Percentiles rank a stretch among this genome's conserved stretches.
phyloP scores from a whole-genome alignment of 2,113 vertebrate genomes.

The Elachura formosa region DNA sequence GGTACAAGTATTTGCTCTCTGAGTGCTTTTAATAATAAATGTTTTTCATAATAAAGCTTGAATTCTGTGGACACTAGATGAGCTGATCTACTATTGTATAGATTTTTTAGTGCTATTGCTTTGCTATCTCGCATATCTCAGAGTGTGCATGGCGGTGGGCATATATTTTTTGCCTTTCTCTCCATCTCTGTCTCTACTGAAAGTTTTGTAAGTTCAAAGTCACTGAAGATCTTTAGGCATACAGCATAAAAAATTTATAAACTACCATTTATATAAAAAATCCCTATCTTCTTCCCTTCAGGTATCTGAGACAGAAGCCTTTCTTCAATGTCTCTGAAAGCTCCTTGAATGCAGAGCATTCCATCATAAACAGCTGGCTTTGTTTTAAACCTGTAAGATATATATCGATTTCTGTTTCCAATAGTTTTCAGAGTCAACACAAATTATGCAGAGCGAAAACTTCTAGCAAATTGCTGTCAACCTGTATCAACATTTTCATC shows the following conservation, averaged over 20 bases:
- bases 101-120: background rate
- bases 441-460: background rate
- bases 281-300: background rate
- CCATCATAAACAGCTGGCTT: background rate
- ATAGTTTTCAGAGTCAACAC: background rate
- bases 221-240: background rate
- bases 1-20: background rate
- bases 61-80: background rate
- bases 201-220: background rate
- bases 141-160: background rate
- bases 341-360: background rate
- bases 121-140: background rate
- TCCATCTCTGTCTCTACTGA: background rate
- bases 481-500: background rate
- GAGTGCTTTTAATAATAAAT: background rate
- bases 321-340: background rate
- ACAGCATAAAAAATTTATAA: background rate
- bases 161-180: background rate
- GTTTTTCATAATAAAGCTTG: background rate
- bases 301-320: background rate
- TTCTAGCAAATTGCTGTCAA: conserved; percentile 3
- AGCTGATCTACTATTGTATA: background rate
- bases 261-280: background rate
- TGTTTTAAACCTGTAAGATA: background rate
- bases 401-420: background rate